Conservation (phyloP, 2,797 vertebrate genomes). For the Coilia nasus region DNA sequence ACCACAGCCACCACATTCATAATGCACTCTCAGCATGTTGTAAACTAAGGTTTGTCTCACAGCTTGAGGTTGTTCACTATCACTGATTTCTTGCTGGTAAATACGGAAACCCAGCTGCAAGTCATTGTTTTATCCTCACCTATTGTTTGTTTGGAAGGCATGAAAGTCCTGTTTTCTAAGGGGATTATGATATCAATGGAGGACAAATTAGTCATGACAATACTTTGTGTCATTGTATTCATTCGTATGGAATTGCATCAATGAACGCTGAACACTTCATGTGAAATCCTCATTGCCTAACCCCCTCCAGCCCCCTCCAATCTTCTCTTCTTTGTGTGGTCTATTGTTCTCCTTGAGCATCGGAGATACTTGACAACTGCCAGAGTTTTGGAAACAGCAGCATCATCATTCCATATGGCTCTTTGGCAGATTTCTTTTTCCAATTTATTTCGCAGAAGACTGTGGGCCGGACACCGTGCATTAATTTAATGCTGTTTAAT, state of each 20-base stretch:
- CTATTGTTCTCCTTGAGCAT: constrained; percentile 49
- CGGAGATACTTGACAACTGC: constrained; percentile 37
- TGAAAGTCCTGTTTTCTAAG: neutral
- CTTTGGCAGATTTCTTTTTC: constrained; percentile 30
- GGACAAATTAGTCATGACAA: neutral
- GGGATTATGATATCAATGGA: neutral
- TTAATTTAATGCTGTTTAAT: constrained; percentile 1
- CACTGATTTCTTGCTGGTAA: constrained; percentile 11
- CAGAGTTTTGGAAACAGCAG: constrained; percentile 45
- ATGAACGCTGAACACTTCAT: neutral
- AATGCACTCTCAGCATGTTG: neutral
- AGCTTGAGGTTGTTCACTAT: neutral
- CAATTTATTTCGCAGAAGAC: neutral
- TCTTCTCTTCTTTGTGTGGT: constrained; percentile 33
- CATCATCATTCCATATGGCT: constrained; percentile 45
- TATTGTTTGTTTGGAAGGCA: neutral
- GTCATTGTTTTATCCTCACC: neutral
- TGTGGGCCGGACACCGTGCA: neutral
- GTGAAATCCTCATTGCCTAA: neutral
- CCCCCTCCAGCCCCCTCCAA: neutral
- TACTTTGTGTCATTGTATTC: neutral
- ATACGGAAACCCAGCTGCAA: constrained; percentile 1
- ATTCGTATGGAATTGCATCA: neutral
- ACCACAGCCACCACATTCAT: neutral
- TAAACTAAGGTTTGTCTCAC: neutral